Percentiles rank a stretch among this genome's conserved stretches.
Evolutionary conservation across 2,113 vertebrate species (phyloP).

Genomic region (Heliornis fulica): DNA sequence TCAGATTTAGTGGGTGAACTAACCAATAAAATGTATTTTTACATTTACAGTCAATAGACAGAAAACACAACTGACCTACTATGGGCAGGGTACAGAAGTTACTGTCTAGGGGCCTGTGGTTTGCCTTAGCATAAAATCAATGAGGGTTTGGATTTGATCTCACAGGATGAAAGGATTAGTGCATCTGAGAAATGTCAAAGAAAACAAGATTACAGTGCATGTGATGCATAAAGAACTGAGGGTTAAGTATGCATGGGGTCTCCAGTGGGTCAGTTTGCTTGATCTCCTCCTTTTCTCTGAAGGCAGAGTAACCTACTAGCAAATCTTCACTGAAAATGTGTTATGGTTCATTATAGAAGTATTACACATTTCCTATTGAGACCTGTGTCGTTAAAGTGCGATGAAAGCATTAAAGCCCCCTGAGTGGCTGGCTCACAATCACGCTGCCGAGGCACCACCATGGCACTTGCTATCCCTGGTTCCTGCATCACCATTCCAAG

Average conservation of each 20-base stretch:
- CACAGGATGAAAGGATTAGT: slow-evolving; percentile 32
- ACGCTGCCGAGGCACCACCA: accelerated
- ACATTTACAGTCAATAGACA: background rate
- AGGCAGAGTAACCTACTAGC: background rate
- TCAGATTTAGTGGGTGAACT: background rate
- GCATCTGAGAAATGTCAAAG: slow-evolving; percentile 43
- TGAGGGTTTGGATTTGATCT: background rate
- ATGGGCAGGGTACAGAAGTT: background rate
- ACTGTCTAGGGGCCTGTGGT: background rate
- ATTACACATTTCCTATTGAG: background rate
- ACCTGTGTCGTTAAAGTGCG: background rate
- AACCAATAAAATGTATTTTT: background rate
- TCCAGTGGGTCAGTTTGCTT: background rate
- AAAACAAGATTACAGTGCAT: slow-evolving; percentile 46
- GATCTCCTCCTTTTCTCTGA: background rate
- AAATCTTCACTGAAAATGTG: background rate
- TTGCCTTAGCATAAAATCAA: background rate
- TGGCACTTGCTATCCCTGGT: background rate
- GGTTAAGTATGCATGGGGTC: background rate
- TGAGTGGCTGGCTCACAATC: accelerated
- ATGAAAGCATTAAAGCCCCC: background rate
- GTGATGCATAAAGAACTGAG: slow-evolving; percentile 24
- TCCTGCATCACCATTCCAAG: background rate
- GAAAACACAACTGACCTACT: background rate
- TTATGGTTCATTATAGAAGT: background rate